phyloP scores from a whole-genome alignment of 2,113 vertebrate species.

The Charina bottae region DNA sequence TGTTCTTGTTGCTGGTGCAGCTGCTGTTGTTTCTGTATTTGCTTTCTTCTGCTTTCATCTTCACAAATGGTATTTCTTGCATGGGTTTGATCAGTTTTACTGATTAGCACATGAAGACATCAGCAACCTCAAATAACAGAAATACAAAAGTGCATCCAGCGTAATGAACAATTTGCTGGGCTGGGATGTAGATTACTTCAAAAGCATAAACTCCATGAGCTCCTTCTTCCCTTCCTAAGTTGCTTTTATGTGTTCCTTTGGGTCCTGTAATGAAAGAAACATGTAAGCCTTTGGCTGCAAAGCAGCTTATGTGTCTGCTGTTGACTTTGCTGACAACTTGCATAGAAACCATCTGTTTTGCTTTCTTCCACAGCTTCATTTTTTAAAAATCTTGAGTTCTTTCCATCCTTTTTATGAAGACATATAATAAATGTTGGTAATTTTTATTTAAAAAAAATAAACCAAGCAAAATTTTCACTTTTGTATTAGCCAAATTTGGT shows the following conservation, averaged over 20 bases:
- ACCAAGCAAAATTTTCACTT: background rate
- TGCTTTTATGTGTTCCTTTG: background rate
- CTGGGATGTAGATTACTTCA: background rate
- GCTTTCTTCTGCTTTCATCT: conserved; percentile 4
- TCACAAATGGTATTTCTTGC: background rate
- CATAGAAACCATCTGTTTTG: background rate
- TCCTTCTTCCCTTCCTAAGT: background rate
- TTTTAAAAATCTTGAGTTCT: background rate
- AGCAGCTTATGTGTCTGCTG: background rate
- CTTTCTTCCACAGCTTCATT: background rate
- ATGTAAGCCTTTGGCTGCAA: background rate
- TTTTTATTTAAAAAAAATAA: background rate
- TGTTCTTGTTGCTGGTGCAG: background rate
- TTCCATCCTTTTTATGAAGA: background rate
- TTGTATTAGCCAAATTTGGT: background rate
- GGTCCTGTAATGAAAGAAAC: background rate
- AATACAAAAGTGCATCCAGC: conserved; percentile 26
- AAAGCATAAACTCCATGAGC: background rate
- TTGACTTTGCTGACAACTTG: background rate
- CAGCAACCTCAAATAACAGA: background rate
- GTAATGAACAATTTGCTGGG: background rate
- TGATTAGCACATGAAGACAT: background rate
- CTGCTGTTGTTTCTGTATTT: background rate
- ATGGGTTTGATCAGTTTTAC: background rate
- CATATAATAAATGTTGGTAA: background rate